Conservation (phyloP, 2,888 invertebrate species). For the Ochropleura plecta region DNA sequence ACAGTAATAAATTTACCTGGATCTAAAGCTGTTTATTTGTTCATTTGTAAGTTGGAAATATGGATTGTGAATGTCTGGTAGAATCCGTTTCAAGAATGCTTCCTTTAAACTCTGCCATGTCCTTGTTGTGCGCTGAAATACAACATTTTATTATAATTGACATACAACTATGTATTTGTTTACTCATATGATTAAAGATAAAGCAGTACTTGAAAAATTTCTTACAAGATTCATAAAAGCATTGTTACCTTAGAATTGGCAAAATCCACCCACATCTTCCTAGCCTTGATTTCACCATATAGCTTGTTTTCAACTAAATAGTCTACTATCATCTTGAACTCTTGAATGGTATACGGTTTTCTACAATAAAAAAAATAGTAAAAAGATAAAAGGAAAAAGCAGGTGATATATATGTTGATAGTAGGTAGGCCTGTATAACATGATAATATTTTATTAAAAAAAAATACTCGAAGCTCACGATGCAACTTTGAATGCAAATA, state of each 20-base stretch:
- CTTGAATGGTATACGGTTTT: slow-evolving; percentile 82
- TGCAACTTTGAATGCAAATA: neutral
- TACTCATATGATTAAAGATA: neutral
- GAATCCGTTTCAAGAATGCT: slow-evolving; percentile 85
- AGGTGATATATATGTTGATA: neutral
- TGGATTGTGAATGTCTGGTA: slow-evolving; percentile 87
- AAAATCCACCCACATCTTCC: slow-evolving; percentile 87
- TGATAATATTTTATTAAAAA: slow-evolving; percentile 11
- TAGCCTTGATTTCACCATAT: slow-evolving; percentile 80
- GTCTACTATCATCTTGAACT: slow-evolving; percentile 85
- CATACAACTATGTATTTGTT: neutral
- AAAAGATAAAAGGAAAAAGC: neutral
- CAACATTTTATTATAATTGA: slow-evolving; percentile 1
- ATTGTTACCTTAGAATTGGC: slow-evolving; percentile 79
- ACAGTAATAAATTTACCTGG: slow-evolving; percentile 72
- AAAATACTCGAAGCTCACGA: neutral
- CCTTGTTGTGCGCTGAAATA: slow-evolving; percentile 79
- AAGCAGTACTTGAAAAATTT: slow-evolving; percentile 1
- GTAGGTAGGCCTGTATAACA: slow-evolving; percentile 17
- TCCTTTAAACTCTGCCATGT: slow-evolving; percentile 90
- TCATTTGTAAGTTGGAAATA: slow-evolving; percentile 81
- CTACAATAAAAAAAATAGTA: slow-evolving; percentile 70
- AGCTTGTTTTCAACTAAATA: slow-evolving; percentile 80
- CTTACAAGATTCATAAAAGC: slow-evolving; percentile 4
- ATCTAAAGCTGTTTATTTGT: slow-evolving; percentile 82